Evolutionary conservation across 2,888 invertebrate species (phyloP), one percentile per base, ranked within the genome.

Genomic region (Agonopterix subpropinquella): DNA sequence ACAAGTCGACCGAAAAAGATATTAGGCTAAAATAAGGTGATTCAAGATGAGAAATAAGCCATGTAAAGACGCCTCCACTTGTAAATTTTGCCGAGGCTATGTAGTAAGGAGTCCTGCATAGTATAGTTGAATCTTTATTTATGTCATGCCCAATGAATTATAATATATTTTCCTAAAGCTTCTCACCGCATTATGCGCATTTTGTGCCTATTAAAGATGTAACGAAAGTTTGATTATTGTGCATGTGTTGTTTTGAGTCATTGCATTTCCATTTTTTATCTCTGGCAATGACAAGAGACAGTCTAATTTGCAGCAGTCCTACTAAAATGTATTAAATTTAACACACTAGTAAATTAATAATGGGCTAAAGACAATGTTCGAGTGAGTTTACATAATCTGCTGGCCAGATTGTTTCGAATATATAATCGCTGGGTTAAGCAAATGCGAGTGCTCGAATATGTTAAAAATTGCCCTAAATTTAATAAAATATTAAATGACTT

Each of bases 201-300:
- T 67, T 73, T 73, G 83, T 84, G 86, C 82, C 85, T 85, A 76
- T 74, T 67, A 71, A 77, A 78, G 62, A 65, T 73, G 70, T 74
- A 76, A 77, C 66, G 61, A 72, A 70, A 67, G 72, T 71, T 78
- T 77, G 76, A 73, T 71, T 67, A 66, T 69, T 62, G 66, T 64
- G 61, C 73, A 68, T 62, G 66, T 72, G 71, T 76, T 71, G 43
- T 43, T 47, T 74, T 75, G 53, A 61, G 73, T 78, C 77, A 73
- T 79, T 78, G 81, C 73, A 64, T 65, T 74, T 76, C 72, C 69
- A 73, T 64, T 69, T 69, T 67, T 72, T 73, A 54, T 52, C 50
- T 65, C 65, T 64, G 64, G 74, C 73, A 67, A 73, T 77, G 79
- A 67, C 70, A 48, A 59, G 61, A 61, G 62, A 67, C 64, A 49